A percentile compares a stretch with the other conserved stretches of the same genome.
phyloP scores from a whole-genome alignment of 2,113 vertebrate species.

The Pseudopodoces humilis region DNA sequence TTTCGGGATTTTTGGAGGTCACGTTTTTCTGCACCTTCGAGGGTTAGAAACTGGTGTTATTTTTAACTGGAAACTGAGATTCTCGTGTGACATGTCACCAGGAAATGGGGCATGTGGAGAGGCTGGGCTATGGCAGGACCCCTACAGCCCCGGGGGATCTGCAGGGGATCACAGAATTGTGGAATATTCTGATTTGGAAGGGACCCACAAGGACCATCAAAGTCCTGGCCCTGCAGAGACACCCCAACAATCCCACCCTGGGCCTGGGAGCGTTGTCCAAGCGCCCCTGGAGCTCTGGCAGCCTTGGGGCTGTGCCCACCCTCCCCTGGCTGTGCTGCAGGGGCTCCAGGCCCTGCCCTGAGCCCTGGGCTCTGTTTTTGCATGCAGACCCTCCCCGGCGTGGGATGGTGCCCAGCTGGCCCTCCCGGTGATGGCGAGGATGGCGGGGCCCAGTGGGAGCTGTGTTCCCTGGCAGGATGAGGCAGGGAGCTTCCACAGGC shows the following conservation, averaged over 20 bases:
- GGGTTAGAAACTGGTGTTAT: slow-evolving; percentile 15
- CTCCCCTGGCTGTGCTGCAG: neutral
- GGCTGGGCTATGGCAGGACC: neutral
- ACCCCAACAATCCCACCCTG: neutral
- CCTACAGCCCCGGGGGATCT: fast-evolving
- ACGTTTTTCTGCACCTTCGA: neutral
- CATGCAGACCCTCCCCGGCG: neutral
- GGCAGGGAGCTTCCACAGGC: neutral
- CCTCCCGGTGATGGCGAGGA: neutral
- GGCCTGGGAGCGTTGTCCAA: neutral
- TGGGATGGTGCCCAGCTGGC: neutral
- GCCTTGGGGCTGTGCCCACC: neutral
- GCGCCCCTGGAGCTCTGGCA: neutral
- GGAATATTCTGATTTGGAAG: neutral
- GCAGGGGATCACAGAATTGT: neutral
- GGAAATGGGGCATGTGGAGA: neutral
- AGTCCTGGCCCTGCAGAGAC: neutral
- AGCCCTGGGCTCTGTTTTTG: neutral
- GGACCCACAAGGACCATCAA: neutral
- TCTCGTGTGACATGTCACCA: neutral
- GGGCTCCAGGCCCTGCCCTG: neutral
- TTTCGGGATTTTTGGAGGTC: slow-evolving; percentile 49
- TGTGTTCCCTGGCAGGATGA: fast-evolving
- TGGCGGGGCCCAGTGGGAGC: neutral
- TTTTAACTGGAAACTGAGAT: slow-evolving; percentile 29